Base-by-base conservation (phyloP, 2,888 invertebrate genomes). In the Brachylomia viminalis region DNA sequence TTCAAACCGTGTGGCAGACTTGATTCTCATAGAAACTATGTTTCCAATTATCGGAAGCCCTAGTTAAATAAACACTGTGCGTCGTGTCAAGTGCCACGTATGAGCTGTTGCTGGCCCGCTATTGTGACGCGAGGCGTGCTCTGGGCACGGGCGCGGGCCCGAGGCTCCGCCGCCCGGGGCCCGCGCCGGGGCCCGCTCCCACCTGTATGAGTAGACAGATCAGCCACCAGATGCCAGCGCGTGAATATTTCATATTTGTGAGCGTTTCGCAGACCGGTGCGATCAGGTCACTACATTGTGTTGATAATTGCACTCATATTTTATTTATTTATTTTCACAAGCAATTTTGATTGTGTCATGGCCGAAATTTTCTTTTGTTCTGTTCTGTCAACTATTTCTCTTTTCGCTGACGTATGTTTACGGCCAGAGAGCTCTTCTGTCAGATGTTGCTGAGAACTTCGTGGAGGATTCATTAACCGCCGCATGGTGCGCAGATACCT, bases 201-300 rank as follows among this genome's bases (percentile, higher is more conserved):
- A 95, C 95, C 95, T 95, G 95, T 72, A 95, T 79, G 0, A 95
- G 90, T 45, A 95, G 84, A 90, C 89, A 91, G 52, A 95, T 85
- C 13, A 95, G 89, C 89, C 92, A 92, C 94, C 94, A 95, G 80
- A 95, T 79, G 52, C 91, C 90, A 42, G 90, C 81, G 66, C 87
- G 86, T 58, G 91, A 89, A 82, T 90, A 87, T 92, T 93, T 94
- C 94, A 95, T 95, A 91, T 83, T 84, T 86, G 68, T 91, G 90
- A 90, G 79, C 76, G 83, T 83, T 75, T 83, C 68, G 61, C 75
- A 78, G 74, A 52, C 49, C 5, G 58, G 66, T 72, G 69, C 49
- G 72, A 27, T 74, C 80, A 82, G 78, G 72, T 79, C 79, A 79
- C 92, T 93, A 92, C 94, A 94, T 94, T 68, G 65, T 93, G 91